phyloP scores from a whole-genome alignment of 2,797 vertebrate species.

The Silurus lanzhouensis region DNA sequence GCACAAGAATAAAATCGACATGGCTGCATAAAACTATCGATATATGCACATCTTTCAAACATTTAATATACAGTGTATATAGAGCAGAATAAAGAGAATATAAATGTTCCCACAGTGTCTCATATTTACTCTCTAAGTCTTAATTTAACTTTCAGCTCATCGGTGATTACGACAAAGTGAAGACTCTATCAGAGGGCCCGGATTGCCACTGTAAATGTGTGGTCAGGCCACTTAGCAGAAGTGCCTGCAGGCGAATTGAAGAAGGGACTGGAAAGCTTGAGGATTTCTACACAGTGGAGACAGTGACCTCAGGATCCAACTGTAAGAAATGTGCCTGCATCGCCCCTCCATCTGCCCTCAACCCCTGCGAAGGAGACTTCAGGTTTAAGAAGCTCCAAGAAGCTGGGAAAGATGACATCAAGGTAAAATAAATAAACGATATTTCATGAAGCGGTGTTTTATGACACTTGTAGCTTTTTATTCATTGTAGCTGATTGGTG shows the following conservation, averaged over 20 bases:
- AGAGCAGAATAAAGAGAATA: neutral
- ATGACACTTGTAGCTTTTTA: neutral
- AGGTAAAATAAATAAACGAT: slow-evolving; percentile 73
- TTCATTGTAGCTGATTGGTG: neutral
- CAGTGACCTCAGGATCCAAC: slow-evolving; percentile 84
- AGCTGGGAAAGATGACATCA: slow-evolving; percentile 82
- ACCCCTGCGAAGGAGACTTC: slow-evolving; percentile 92
- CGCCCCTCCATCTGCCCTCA: slow-evolving; percentile 88
- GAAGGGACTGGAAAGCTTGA: slow-evolving; percentile 66
- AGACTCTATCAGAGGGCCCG: slow-evolving; percentile 87
- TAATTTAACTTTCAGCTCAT: slow-evolving; percentile 74
- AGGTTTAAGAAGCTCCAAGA: slow-evolving; percentile 88
- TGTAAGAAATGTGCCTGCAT: slow-evolving; percentile 91
- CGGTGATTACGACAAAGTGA: slow-evolving; percentile 95
- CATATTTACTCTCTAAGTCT: neutral
- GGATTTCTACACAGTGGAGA: slow-evolving; percentile 89
- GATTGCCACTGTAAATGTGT: slow-evolving; percentile 91
- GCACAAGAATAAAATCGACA: neutral
- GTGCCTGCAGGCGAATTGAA: slow-evolving; percentile 79
- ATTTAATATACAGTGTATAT: neutral
- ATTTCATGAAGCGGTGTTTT: neutral
- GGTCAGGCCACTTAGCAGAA: slow-evolving; percentile 85
- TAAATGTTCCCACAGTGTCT: neutral
- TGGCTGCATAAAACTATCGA: neutral
- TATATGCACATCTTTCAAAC: neutral